A percentile compares a stretch with the other conserved stretches of the same genome.
These are phyloP conservation scores for Amblyornis subalaris DNA, from an alignment of 2,113 vertebrate species.

Conservation along the genomic window DNA sequence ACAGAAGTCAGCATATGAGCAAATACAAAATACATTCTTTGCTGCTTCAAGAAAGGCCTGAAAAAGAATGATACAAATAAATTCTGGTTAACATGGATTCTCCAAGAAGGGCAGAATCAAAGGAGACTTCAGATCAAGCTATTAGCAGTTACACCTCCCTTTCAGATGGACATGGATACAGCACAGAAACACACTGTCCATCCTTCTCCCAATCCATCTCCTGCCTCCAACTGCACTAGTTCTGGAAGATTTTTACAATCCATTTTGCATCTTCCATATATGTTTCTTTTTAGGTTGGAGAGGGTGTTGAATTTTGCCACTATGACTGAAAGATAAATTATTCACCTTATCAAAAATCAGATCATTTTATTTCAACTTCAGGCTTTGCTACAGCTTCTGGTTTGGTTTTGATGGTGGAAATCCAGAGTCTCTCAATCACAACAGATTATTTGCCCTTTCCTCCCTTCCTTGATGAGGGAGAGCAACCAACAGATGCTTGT, in stretches of 20 bases:
- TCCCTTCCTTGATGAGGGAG: background rate
- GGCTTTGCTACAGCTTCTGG: background rate
- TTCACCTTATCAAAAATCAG: background rate
- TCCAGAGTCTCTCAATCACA: background rate
- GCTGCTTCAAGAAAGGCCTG: conserved; percentile 95
- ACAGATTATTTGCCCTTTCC: background rate
- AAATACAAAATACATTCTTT: conserved; percentile 96
- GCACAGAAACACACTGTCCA: background rate
- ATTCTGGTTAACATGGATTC: background rate
- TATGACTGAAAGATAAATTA: background rate
- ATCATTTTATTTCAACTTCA: background rate
- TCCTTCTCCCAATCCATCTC: background rate
- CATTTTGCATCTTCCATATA: background rate
- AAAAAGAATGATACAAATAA: conserved; percentile 39
- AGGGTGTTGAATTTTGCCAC: background rate
- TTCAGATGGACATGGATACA: background rate
- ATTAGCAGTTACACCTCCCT: background rate
- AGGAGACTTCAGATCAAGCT: background rate
- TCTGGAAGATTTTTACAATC: background rate
- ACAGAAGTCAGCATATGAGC: conserved; percentile 92
- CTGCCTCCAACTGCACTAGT: background rate
- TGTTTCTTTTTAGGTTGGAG: background rate
- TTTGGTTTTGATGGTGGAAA: background rate
- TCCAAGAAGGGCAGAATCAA: background rate
- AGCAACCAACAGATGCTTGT: background rate